Conservation (phyloP, 2,797 vertebrate species). For the Paguma larvata region DNA sequence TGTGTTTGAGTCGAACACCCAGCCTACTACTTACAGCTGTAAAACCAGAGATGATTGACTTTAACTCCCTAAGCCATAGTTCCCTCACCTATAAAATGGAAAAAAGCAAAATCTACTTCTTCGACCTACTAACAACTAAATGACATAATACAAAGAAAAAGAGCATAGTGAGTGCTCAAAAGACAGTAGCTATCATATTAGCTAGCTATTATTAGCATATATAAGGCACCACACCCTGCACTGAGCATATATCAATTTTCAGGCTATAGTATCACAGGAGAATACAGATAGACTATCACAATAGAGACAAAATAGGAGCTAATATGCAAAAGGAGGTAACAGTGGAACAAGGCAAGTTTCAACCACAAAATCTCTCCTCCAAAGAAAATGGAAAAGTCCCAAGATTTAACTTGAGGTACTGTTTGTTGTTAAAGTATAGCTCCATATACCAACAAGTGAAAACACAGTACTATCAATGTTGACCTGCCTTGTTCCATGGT, state of each 20-base stretch:
- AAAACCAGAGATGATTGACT: conserved; percentile 24
- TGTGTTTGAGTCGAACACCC: not conserved
- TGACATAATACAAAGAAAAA: conserved; percentile 47
- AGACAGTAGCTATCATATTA: conserved; percentile 1
- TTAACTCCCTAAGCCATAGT: conserved; percentile 32
- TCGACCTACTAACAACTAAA: conserved; percentile 11
- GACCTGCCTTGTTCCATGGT: not conserved
- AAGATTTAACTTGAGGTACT: conserved; percentile 1
- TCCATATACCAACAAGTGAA: conserved; percentile 41
- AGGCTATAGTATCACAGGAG: conserved; percentile 13
- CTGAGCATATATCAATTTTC: conserved; percentile 27
- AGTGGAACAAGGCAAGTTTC: not conserved
- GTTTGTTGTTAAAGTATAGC: not conserved
- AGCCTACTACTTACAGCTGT: not conserved
- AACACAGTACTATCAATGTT: not conserved
- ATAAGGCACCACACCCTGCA: not conserved
- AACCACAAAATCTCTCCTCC: not conserved
- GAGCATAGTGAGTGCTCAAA: not conserved
- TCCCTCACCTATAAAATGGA: conserved; percentile 43
- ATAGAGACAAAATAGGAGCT: conserved; percentile 45
- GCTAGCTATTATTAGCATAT: conserved; percentile 24
- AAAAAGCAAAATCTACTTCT: conserved; percentile 10
- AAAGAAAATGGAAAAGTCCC: not conserved
- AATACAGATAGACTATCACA: not conserved
- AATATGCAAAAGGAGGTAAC: not conserved